Conservation (phyloP, 2,797 vertebrate species). For the Acipenser oxyrinchus region DNA sequence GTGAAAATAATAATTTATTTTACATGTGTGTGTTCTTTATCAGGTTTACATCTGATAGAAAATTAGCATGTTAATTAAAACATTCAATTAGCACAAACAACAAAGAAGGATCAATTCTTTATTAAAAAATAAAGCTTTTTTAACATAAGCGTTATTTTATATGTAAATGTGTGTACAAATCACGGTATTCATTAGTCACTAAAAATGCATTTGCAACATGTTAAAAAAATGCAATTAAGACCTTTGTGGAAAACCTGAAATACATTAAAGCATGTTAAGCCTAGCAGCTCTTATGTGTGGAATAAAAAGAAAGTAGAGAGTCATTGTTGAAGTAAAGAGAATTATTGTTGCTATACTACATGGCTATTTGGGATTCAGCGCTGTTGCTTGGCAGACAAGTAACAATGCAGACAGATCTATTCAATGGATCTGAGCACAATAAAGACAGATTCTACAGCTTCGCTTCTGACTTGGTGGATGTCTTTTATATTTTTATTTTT, state of each 20-base stretch:
- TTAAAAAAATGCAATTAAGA: slow-evolving; percentile 10
- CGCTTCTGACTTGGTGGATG: too few species aligned
- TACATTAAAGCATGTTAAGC: background rate
- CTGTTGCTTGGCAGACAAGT: too few species aligned
- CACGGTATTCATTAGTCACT: background rate
- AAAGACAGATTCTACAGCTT: too few species aligned
- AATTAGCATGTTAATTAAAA: slow-evolving; percentile 32
- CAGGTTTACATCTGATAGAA: slow-evolving; percentile 23
- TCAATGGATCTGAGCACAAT: too few species aligned
- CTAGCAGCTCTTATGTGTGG: slow-evolving; percentile 13
- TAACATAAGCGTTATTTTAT: slow-evolving; percentile 7
- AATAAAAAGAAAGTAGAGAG: slow-evolving; percentile 12
- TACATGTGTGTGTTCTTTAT: slow-evolving; percentile 18
- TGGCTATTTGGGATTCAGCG: too few species aligned
- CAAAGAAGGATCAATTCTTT: slow-evolving; percentile 14
- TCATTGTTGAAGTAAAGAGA: slow-evolving; percentile 17
- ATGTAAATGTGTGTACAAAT: background rate
- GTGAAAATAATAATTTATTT: slow-evolving; percentile 21
- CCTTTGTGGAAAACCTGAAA: background rate
- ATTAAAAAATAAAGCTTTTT: slow-evolving; percentile 10
- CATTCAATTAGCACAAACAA: slow-evolving; percentile 24
- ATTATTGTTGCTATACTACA: background rate
- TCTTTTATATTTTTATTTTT: too few species aligned
- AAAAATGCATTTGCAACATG: background rate
- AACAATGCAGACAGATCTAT: too few species aligned